Evolutionary conservation across 1,140 invertebrate species (phyloP), one percentile per base, ranked within the genome.

Genomic region (Drosophila orosa): DNA sequence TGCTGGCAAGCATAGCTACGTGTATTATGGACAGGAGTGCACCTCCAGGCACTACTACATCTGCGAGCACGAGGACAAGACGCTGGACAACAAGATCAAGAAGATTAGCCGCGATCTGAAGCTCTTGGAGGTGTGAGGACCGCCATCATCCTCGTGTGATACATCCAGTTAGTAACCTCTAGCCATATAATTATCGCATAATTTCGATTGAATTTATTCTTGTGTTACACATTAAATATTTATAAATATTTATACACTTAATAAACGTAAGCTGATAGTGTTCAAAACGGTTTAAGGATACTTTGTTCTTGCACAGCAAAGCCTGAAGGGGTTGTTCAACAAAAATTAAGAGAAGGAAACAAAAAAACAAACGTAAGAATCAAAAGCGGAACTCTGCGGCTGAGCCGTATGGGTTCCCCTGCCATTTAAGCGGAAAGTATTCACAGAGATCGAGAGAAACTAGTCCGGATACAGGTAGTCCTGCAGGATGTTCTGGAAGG

Each of bases 11-110:
- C 93, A 93, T 58, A 93, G 93, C 42, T 96, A 96, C 76, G 92
- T 92, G n/a, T 96, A 96, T 80, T 93, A 94, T 75, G 96, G 96
- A 1, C 94, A 94, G 56, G 96, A 97, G 90, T 97, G 96, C 87
- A 93, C 94, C 0, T 92, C 93, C 2, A 92, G 93, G 33, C 95
- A 95, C 54, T 92, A 93, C 63, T 96, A 94, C 81, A 94, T 96
- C 55, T 97, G 96, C 76, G 95, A 96, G 93, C 92, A 94, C 56
- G 93, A 94, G 39, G 95, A 96, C 72, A 95, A 95, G 61, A 94
- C 94, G 44, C 93, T 95, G 3, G 94, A 94, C 61, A 95, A 96
- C 78, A 95, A 95, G 81, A 94, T 96, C 24, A 93, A 93, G 74
- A 94, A 94, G 78, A 93, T 94, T 19, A 93, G 92, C 8, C 90